Conservation (phyloP, 2,113 vertebrate genomes). For the Pseudolaguvia tuberculata region DNA sequence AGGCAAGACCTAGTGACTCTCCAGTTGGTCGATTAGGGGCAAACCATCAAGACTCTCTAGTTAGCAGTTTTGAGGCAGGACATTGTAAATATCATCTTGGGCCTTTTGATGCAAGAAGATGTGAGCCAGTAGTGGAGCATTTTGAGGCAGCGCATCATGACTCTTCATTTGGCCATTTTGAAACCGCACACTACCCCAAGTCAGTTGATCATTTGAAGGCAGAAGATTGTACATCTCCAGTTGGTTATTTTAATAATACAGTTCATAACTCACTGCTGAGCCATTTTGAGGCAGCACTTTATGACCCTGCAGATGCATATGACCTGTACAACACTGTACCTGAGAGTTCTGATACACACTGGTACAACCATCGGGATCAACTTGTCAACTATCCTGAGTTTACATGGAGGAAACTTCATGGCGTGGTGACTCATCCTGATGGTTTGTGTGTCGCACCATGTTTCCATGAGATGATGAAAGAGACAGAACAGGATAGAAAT, state of each 20-base stretch:
- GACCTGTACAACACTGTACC: conserved; percentile 20
- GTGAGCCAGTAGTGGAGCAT: not conserved
- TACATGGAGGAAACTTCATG: conserved; percentile 69
- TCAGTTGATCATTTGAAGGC: not conserved
- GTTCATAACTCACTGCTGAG: not conserved
- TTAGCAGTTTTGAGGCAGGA: not conserved
- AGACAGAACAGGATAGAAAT: conserved; percentile 49
- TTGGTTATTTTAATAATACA: not conserved
- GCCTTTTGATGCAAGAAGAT: not conserved
- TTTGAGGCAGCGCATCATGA: not conserved
- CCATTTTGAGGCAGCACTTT: not conserved
- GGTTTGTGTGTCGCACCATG: conserved; percentile 65
- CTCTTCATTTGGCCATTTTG: not conserved
- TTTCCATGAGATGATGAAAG: conserved; percentile 70
- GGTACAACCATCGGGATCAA: not conserved
- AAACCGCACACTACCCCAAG: not conserved
- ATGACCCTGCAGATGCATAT: not conserved
- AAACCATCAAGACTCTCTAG: not conserved
- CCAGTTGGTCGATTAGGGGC: not conserved
- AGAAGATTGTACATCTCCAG: too few species aligned
- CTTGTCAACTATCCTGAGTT: conserved; percentile 61
- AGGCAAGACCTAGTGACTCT: not conserved
- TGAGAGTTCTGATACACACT: not conserved
- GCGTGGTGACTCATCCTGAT: conserved; percentile 72
- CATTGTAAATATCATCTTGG: not conserved